Evolutionary conservation across 1,140 invertebrate genomes (phyloP).

Genomic region (Tetragnatha versicolor): DNA sequence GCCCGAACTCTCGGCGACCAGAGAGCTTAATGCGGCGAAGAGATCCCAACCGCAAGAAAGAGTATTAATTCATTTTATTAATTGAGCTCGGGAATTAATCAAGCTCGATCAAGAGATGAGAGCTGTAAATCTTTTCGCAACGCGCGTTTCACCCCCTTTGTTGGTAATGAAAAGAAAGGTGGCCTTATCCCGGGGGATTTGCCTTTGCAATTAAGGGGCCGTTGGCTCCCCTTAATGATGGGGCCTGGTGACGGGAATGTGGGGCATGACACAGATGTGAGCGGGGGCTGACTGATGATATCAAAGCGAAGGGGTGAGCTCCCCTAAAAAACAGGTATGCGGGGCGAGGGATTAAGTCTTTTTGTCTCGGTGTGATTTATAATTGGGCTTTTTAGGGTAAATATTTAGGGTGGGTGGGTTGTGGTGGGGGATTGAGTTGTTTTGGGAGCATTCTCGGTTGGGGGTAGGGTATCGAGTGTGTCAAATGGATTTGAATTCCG

Average conservation of each 20-base stretch:
- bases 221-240: conserved; percentile 44
- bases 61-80: conserved; percentile 55
- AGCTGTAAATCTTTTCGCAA: conserved; percentile 48
- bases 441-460: too few relatives aligned
- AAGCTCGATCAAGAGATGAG: conserved; percentile 45
- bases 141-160: conserved; percentile 37
- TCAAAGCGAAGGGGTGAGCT: too few relatives aligned
- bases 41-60: conserved; percentile 29
- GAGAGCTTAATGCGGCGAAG: conserved; percentile 16
- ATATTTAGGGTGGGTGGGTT: too few relatives aligned
- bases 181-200: conserved; percentile 33
- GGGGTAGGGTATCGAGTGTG: too few relatives aligned
- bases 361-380: too few relatives aligned
- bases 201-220: conserved; percentile 42
- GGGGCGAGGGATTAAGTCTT: too few relatives aligned
- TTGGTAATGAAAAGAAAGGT: conserved; percentile 52
- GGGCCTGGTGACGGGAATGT: conserved; percentile 19
- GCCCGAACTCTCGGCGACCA: conserved; percentile 15
- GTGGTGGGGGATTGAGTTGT: too few relatives aligned
- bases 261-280: background rate
- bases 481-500: too few relatives aligned
- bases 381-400: too few relatives aligned
- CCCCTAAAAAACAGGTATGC: too few relatives aligned
- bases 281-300: too few relatives aligned
- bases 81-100: conserved; percentile 52